These are phyloP conservation scores for Drosophila algonquin DNA, from an alignment of 2,888 invertebrate genomes.

Conservation along the genomic window DNA sequence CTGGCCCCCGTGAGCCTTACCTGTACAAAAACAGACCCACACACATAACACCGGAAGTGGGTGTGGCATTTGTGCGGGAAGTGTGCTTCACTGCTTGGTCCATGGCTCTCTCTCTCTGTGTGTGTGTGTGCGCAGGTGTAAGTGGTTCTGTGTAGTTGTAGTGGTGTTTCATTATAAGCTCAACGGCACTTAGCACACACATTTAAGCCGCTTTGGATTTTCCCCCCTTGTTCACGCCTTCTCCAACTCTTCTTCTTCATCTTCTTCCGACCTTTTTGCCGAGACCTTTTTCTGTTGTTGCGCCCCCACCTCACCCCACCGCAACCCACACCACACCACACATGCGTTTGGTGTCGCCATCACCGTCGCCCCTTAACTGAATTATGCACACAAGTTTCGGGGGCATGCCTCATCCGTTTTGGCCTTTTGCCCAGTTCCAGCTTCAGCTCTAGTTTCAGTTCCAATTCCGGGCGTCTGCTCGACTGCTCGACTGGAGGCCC, in stretches of 20 bases:
- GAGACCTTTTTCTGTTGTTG: conserved; percentile 10
- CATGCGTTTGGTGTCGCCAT: conserved; percentile 37
- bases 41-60: conserved; percentile 57
- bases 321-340: neutral
- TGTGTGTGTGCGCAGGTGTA: conserved; percentile 26
- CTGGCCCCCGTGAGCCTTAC: conserved; percentile 56
- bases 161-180: conserved; percentile 70
- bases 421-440: conserved; percentile 50
- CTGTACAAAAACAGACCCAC: conserved; percentile 36
- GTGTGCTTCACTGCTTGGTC: conserved; percentile 45
- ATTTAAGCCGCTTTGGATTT: conserved; percentile 73
- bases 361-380: conserved; percentile 32
- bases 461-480: conserved; percentile 31
- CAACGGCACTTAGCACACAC: conserved; percentile 72
- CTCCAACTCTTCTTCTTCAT: conserved; percentile 15
- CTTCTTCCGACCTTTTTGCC: conserved; percentile 14
- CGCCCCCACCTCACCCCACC: too few species aligned
- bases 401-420: conserved; percentile 50
- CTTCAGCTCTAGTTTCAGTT: neutral
- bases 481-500: conserved; percentile 6
- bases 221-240: conserved; percentile 36
- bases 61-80: conserved; percentile 61
- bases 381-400: conserved; percentile 46
- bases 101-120: conserved; percentile 12
- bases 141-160: conserved; percentile 5